Conservation (phyloP, 1,140 invertebrate species). For the Drosophila santomea region DNA sequence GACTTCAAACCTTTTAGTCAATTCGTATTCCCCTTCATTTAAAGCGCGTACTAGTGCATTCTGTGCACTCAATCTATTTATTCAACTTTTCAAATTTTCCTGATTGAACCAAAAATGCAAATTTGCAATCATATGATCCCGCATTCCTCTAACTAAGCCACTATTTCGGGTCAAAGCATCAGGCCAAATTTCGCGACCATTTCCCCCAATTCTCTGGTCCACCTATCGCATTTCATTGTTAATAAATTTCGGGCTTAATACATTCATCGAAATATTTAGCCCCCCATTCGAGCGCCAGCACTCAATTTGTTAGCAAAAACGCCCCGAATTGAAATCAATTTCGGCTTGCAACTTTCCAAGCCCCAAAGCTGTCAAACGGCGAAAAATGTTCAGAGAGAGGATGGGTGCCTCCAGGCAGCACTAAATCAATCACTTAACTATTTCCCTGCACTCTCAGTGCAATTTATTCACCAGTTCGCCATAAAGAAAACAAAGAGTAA, state of each 20-base stretch:
- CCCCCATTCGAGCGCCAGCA: not conserved
- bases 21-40: too few species aligned
- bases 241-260: conserved; percentile 44
- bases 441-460: conserved; percentile 42
- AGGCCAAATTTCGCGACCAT: conserved; percentile 1
- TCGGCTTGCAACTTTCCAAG: conserved; percentile 38
- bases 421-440: conserved; percentile 76
- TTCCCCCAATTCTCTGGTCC: not conserved
- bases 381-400: conserved; percentile 9
- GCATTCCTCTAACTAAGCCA: not conserved
- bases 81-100: conserved; percentile 28
- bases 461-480: conserved; percentile 40
- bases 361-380: conserved; percentile 34
- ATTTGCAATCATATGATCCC: conserved; percentile 31
- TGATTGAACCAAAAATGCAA: conserved; percentile 38
- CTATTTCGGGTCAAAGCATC: conserved; percentile 18
- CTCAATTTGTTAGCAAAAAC: conserved; percentile 22
- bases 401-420: conserved; percentile 28
- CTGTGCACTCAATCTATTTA: conserved; percentile 22
- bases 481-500: conserved; percentile 26
- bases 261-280: conserved; percentile 36
- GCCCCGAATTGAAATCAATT: conserved; percentile 60
- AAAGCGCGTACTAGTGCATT: conserved; percentile 5
- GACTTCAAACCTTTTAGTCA: too few species aligned
- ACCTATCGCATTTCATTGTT: conserved; percentile 31